These are phyloP conservation scores for Maconellicoccus hirsutus DNA, from an alignment of 1,140 invertebrate genomes.

Conservation along the genomic window DNA sequence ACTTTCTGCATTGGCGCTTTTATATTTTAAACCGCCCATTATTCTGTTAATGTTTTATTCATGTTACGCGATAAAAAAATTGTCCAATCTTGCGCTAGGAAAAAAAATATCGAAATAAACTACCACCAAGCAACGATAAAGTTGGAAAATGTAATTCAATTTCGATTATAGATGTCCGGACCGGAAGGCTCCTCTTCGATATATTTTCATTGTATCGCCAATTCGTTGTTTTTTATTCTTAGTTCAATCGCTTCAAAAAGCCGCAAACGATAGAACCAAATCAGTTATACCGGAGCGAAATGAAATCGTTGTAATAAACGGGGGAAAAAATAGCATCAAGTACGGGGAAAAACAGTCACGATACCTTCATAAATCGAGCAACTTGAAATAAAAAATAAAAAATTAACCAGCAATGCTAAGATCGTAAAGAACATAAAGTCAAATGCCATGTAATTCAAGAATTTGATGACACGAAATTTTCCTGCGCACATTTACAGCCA, in stretches of 20 bases:
- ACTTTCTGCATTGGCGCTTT: background rate
- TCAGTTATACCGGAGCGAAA: background rate
- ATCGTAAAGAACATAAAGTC: background rate
- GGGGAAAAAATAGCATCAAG: background rate
- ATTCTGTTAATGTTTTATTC: background rate
- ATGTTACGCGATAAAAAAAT: background rate
- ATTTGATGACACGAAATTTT: background rate
- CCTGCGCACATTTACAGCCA: background rate
- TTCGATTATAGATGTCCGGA: constrained; percentile 7
- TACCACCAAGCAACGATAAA: background rate
- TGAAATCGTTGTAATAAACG: background rate
- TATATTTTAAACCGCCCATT: background rate
- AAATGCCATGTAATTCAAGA: background rate
- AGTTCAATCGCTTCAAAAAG: background rate
- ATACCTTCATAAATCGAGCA: background rate
- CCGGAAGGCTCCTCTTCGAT: constrained; percentile 1
- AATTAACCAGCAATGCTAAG: background rate
- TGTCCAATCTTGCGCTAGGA: background rate
- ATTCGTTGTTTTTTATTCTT: constrained; percentile 3
- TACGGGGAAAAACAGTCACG: background rate
- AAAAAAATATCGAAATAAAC: background rate
- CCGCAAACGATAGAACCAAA: background rate
- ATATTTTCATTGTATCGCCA: background rate
- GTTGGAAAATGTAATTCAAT: constrained; percentile 5
- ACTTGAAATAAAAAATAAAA: background rate